phyloP scores from a whole-genome alignment of 2,797 vertebrate species.

The Danio kyathit region DNA sequence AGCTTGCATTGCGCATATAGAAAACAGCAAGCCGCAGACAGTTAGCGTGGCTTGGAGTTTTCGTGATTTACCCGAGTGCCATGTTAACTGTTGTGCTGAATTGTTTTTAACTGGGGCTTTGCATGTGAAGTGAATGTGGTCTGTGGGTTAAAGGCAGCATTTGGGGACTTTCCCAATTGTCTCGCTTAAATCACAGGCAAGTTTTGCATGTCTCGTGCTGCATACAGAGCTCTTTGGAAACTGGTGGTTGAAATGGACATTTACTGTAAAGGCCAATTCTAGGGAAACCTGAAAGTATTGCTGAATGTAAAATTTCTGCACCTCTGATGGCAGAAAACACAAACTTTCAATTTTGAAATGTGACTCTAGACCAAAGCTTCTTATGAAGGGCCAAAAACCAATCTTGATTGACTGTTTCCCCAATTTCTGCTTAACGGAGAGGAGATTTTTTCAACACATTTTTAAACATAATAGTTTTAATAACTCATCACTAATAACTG shows the following conservation, averaged over 20 bases:
- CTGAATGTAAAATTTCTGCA: not conserved
- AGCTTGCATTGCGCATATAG: constrained; percentile 53
- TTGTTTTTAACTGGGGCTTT: constrained; percentile 56
- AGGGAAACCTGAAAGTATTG: not conserved
- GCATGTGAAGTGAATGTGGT: constrained; percentile 56
- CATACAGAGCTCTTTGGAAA: not conserved
- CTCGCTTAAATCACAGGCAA: constrained; percentile 38
- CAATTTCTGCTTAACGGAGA: no score
- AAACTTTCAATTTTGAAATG: no score
- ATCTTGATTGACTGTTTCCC: no score
- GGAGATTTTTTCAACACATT: no score
- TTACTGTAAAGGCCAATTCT: not conserved
- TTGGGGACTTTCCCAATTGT: constrained; percentile 53
- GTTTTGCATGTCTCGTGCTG: constrained; percentile 28
- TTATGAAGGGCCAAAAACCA: no score
- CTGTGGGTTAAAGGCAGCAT: constrained; percentile 53
- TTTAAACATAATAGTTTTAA: no score
- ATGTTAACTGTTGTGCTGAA: constrained; percentile 51
- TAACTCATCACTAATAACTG: no score
- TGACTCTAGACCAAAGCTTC: no score
- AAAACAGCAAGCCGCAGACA: constrained; percentile 51
- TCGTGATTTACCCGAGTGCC: constrained; percentile 46
- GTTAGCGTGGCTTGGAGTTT: constrained; percentile 41
- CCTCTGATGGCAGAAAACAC: not conserved
- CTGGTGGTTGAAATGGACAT: constrained; percentile 25